Conservation (phyloP, 1,140 invertebrate genomes). For the Drosophila virilis region DNA sequence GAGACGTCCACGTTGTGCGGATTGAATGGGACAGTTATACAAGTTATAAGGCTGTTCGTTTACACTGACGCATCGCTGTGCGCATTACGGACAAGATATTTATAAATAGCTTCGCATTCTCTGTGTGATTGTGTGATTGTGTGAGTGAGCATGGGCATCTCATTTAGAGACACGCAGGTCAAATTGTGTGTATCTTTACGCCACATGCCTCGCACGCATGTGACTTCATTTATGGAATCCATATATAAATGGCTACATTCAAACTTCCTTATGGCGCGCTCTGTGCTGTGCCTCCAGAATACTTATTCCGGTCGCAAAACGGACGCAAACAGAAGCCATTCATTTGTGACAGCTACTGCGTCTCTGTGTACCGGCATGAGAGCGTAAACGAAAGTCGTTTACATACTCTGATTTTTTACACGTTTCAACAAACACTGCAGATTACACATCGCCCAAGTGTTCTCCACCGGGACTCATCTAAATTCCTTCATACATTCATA, state of each 20-base stretch:
- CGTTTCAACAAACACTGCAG: conserved; percentile 5
- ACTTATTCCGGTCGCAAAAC: neutral
- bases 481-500: neutral
- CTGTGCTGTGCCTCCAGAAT: conserved; percentile 1
- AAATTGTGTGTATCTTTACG: conserved; percentile 52
- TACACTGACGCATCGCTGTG: conserved; percentile 65
- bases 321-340: neutral
- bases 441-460: conserved; percentile 12
- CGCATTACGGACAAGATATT: conserved; percentile 67
- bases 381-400: conserved; percentile 39
- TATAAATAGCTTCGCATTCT: conserved; percentile 60
- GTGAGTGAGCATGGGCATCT: conserved; percentile 24
- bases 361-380: neutral
- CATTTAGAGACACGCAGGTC: conserved; percentile 39
- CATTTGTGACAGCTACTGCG: conserved; percentile 9
- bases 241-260: conserved; percentile 65
- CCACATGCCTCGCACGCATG: conserved; percentile 39
- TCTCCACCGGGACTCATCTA: conserved; percentile 22
- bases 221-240: conserved; percentile 62
- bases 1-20: conserved; percentile 7
- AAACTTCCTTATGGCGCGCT: conserved; percentile 50
- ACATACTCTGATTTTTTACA: conserved; percentile 6
- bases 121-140: conserved; percentile 4
- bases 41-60: conserved; percentile 10
- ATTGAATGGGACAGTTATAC: conserved; percentile 13